Evolutionary conservation across 1,140 invertebrate genomes (phyloP), one percentile per base, ranked within the genome.

Genomic region (Tenebrio molitor): DNA sequence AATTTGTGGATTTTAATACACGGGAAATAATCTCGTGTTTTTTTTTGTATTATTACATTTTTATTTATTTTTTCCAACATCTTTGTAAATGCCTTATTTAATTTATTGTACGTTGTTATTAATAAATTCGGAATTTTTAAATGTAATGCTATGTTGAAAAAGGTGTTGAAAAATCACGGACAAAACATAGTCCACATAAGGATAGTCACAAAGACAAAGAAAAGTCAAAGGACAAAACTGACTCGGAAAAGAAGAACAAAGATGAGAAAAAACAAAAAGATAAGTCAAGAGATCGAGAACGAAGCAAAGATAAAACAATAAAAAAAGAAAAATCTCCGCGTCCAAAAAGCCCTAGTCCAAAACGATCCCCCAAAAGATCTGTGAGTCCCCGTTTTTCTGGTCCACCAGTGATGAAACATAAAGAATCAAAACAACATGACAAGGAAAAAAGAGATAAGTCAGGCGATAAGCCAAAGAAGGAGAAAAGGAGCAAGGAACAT

Each of bases 201-300:
- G 86, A 88, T 25, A 79, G 77, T 14, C 79, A 82, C 8, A 78
- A 77, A 67, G 79, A 80, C 39, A 78, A 75, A 39, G 50, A 84
- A 71, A 79, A 85, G 81, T 83, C 85, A 69, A 83, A 86, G 79
- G 84, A 86, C 78, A 82, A 84, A 25, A 82, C 77, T 76, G 75
- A 78, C 2, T 87, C 89, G 65, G 88, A 91, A 21, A 87, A 88
- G 65, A 90, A 88, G 75, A 86, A 87, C 1, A 86, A 86, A 76
- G 86, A 86, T 77, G 84, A 87, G 1, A 88, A 89, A 72, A 87
- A 88, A 77, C 91, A 90, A 64, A 87, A 86, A 76, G 78, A 86
- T 10, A 90, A 88, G 80, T 86, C 33, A 84, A 91, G 90, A 77
- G 91, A 91, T 14, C 84, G 84, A 69, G 89, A 89, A 87, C 90